Percentiles rank a stretch among this genome's conserved stretches.
These are phyloP conservation scores for Eupithecia subumbrata DNA, from an alignment of 2,888 invertebrate species.

Conservation along the genomic window DNA sequence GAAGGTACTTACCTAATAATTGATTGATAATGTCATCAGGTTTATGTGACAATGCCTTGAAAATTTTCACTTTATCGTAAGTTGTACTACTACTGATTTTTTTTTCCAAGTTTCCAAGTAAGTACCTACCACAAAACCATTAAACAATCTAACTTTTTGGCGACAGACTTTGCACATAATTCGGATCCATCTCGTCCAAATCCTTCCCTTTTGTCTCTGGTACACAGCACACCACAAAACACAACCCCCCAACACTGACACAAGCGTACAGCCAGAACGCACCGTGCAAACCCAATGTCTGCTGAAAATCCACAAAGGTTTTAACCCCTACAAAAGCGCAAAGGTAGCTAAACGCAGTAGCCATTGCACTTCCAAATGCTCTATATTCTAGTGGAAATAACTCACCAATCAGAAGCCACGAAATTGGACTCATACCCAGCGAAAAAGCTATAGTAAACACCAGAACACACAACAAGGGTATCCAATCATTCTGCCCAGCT, in stretches of 20 bases:
- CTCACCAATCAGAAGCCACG: conserved; percentile 93
- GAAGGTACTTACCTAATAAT: background rate
- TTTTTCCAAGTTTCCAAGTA: conserved; percentile 36
- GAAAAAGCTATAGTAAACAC: conserved; percentile 94
- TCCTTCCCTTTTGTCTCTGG: conserved; percentile 96
- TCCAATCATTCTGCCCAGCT: conserved; percentile 89
- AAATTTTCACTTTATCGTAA: background rate
- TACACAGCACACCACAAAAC: conserved; percentile 93
- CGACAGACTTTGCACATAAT: conserved; percentile 82
- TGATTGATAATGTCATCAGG: background rate
- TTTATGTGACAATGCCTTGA: background rate
- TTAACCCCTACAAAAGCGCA: conserved; percentile 94
- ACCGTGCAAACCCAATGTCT: conserved; percentile 90
- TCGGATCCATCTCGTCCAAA: conserved; percentile 93
- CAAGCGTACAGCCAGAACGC: conserved; percentile 95
- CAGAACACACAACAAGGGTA: conserved; percentile 91
- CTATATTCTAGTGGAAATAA: conserved; percentile 92
- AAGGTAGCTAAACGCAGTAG: conserved; percentile 93
- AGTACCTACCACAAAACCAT: conserved; percentile 26
- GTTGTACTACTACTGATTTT: no score
- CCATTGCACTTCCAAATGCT: conserved; percentile 94
- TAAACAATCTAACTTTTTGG: conserved; percentile 69
- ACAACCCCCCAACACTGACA: conserved; percentile 90
- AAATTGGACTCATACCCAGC: conserved; percentile 94
- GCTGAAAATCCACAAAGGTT: conserved; percentile 92